These are phyloP conservation scores for Hystrix brachyura DNA, from an alignment of 2,113 vertebrate genomes.

Conservation along the genomic window DNA sequence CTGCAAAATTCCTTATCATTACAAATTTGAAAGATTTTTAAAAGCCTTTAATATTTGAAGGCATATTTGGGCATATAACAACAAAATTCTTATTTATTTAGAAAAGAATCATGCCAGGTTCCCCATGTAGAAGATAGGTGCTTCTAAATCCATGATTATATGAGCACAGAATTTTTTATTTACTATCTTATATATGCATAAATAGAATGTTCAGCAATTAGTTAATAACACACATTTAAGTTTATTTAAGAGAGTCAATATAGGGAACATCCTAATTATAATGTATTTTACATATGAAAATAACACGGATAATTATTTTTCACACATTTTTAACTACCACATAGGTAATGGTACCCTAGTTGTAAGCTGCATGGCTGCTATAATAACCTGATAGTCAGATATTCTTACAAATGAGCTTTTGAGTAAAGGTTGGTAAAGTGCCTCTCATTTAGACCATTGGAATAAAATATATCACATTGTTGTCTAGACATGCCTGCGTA, in stretches of 20 bases:
- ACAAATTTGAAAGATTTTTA: conserved; percentile 22
- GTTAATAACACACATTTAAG: conserved; percentile 77
- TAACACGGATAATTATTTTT: conserved; percentile 82
- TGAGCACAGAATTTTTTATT: conserved; percentile 77
- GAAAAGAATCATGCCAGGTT: conserved; percentile 54
- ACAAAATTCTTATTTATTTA: conserved; percentile 63
- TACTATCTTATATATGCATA: conserved; percentile 70
- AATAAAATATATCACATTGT: conserved; percentile 88
- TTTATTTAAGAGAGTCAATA: conserved; percentile 63
- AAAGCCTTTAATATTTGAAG: conserved; percentile 59
- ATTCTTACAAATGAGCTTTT: conserved; percentile 89
- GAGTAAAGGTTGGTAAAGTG: conserved; percentile 87
- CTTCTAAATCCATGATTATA: conserved; percentile 62
- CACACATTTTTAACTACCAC: conserved; percentile 74
- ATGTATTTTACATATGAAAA: conserved; percentile 80
- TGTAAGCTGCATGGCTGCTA: conserved; percentile 89
- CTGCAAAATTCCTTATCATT: conserved; percentile 40
- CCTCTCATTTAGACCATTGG: conserved; percentile 86
- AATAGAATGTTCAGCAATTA: conserved; percentile 78
- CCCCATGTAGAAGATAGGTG: conserved; percentile 46
- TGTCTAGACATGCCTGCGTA: conserved; percentile 85
- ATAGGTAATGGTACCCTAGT: conserved; percentile 83
- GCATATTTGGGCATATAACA: conserved; percentile 50
- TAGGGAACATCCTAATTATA: conserved; percentile 79
- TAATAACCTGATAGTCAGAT: conserved; percentile 90